Evolutionary conservation across 2,113 vertebrate species (phyloP), one percentile per base, ranked within the genome.

Genomic region (Hippocampus abdominalis): DNA sequence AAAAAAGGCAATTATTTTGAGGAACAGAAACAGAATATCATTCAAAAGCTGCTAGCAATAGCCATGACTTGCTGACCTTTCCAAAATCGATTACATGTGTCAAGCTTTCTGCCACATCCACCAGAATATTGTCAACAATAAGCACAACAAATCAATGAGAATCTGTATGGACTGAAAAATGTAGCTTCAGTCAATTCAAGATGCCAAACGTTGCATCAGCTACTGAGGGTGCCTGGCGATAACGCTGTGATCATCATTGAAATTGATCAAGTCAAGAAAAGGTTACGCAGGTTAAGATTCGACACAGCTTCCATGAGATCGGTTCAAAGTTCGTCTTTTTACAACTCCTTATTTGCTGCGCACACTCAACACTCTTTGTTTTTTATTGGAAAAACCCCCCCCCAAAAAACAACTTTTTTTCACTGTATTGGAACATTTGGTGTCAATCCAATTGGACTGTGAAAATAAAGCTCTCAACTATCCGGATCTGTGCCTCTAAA

Each of bases 261-360:
- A 29, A 81, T 64, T 51, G 73, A 81, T 40, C 64, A 65, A 63
- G 65, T 77, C 63, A 63, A 57, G 70, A 39, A 82, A 79, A 75
- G 62, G 79, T 85, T 76, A 79, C 11, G 46, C 65, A 59, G 66
- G 64, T 75, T 64, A 65, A 70, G 60, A 64, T 21, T 23, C n/a
- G 8, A 64, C 4, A 25, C 8, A 9, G 11, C n/a, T 21, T 23
- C 51, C 36, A 36, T 60, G 64, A 49, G 36, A 11, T 20, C 42
- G 57, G 29, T 4, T 76, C 70, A 74, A 74, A 73, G 69, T 79
- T 68, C 51, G 21, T 71, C 4, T 42, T 72, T 70, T 36, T 51
- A 42, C 69, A 69, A 29, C 77, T 78, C 64, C n/a, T n/a, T n/a
- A 72, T 68, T 32, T 56, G 13, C 49, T 61, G 8, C 25, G 15